These are phyloP conservation scores for Moxostoma hubbsi DNA, from an alignment of 2,797 vertebrate genomes.

Conservation along the genomic window DNA sequence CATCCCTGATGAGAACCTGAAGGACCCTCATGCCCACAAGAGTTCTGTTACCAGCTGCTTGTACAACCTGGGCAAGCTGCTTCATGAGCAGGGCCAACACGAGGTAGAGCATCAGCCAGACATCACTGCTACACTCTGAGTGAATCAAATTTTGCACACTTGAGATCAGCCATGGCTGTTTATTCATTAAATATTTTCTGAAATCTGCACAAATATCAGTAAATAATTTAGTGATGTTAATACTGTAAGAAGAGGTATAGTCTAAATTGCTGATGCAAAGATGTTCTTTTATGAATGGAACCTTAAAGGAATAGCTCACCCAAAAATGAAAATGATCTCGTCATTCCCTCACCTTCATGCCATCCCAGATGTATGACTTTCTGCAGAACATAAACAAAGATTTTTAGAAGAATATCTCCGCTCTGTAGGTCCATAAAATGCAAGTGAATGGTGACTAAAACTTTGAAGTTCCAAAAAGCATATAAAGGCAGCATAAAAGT, in stretches of 20 bases:
- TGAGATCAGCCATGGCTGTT: background rate
- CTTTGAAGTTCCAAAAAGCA: no score
- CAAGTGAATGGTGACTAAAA: no score
- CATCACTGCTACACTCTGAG: background rate
- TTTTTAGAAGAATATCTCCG: no score
- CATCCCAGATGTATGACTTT: no score
- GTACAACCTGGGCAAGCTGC: conserved; percentile 97
- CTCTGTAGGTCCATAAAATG: no score
- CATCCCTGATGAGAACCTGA: conserved; percentile 97
- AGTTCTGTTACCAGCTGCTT: conserved; percentile 98
- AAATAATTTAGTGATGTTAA: background rate
- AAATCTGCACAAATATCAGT: background rate
- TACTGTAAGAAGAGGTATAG: background rate
- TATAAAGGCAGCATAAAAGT: no score
- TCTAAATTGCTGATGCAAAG: background rate
- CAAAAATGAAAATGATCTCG: no score
- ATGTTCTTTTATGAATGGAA: background rate
- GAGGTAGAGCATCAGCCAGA: conserved; percentile 78
- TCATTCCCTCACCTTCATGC: no score
- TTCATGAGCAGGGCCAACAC: conserved; percentile 93
- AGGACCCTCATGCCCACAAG: conserved; percentile 97
- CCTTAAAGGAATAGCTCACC: no score
- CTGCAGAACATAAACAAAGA: no score
- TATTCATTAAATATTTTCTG: background rate
- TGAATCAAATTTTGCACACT: background rate